Evolutionary conservation across 1,140 invertebrate genomes (phyloP).

Genomic region (Drosophila arizonae): DNA sequence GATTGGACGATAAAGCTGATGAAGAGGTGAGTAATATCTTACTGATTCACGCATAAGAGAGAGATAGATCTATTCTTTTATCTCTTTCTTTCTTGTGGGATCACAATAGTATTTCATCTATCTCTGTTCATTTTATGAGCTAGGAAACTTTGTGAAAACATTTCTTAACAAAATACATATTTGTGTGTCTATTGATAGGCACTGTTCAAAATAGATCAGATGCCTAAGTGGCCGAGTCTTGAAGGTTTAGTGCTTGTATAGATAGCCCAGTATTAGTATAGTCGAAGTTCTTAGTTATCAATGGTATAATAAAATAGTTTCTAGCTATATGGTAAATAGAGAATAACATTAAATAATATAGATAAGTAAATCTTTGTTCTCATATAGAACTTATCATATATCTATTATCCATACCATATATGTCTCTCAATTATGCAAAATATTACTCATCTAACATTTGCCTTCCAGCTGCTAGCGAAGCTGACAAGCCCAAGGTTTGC

Average conservation of each 20-base stretch:
- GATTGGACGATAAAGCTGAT: conserved; percentile 86
- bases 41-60: neutral
- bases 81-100: neutral
- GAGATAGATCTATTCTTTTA: neutral
- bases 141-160: neutral
- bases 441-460: neutral
- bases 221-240: too few species aligned
- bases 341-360: neutral
- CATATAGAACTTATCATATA: neutral
- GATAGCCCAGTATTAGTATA: too few species aligned
- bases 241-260: too few species aligned
- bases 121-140: conserved; percentile 4
- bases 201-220: too few species aligned
- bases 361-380: neutral
- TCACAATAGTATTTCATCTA: neutral
- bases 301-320: too few species aligned
- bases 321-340: neutral
- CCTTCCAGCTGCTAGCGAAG: conserved; percentile 37
- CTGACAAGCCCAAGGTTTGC: conserved; percentile 84
- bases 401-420: too few species aligned
- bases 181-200: too few species aligned
- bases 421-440: too few species aligned
- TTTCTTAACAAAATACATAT: too few species aligned
- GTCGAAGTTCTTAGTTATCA: too few species aligned
- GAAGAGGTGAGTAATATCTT: conserved; percentile 35